Evolutionary conservation across 2,888 invertebrate species (phyloP).

Genomic region (Macaria liturata): DNA sequence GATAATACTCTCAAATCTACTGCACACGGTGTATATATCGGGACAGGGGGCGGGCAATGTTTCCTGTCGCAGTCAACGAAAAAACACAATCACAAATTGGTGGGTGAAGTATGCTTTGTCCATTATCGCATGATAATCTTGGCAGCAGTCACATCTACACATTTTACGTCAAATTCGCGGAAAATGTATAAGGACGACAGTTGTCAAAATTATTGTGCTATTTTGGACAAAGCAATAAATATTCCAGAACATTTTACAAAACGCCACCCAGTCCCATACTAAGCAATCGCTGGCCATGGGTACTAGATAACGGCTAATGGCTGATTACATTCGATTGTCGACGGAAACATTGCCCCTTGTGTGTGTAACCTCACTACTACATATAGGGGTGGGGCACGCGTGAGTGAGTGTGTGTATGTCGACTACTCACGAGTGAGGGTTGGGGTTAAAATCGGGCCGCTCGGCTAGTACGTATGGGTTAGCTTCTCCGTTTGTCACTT

Average conservation of each 20-base stretch:
- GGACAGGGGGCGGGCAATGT: constrained; percentile 41
- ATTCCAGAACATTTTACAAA: too few relatives aligned
- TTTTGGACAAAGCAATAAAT: too few relatives aligned
- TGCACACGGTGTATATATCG: constrained; percentile 39
- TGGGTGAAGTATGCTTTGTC: background rate
- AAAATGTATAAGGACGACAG: too few relatives aligned
- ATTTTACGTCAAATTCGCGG: too few relatives aligned
- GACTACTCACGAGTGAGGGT: constrained; percentile 81
- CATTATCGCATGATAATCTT: too few relatives aligned
- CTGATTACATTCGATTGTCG: background rate
- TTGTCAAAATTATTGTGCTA: too few relatives aligned
- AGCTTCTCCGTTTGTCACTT: constrained; percentile 28
- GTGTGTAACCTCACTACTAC: constrained; percentile 38
- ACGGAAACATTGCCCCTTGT: constrained; percentile 17
- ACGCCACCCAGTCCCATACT: too few relatives aligned
- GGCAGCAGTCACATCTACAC: too few relatives aligned
- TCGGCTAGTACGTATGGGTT: constrained; percentile 60
- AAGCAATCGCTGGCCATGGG: background rate
- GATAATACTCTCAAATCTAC: constrained; percentile 60
- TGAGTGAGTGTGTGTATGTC: constrained; percentile 53
- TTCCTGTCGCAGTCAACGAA: constrained; percentile 11
- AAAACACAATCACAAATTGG: constrained; percentile 3
- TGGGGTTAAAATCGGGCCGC: constrained; percentile 69
- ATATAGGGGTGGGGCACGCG: constrained; percentile 50
- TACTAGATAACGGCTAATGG: constrained; percentile 6